Evolutionary conservation across 2,797 vertebrate genomes (phyloP).

Genomic region (Rachycentron canadum): DNA sequence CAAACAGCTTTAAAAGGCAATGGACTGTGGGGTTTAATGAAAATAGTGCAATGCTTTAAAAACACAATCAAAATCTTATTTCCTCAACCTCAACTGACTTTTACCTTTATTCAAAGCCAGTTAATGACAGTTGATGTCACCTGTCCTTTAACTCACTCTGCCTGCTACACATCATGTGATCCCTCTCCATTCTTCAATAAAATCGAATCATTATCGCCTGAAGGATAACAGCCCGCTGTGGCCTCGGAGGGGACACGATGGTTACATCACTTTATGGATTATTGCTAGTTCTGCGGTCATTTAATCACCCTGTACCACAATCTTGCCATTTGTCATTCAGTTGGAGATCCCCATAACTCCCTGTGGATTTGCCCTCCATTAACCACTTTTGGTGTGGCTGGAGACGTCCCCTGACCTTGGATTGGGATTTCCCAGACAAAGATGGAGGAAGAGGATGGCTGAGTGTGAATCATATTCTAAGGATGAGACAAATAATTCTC

Average conservation of each 20-base stretch:
- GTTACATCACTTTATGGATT: conserved; percentile 76
- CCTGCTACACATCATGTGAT: conserved; percentile 30
- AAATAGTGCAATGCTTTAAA: not conserved
- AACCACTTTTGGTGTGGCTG: conserved; percentile 39
- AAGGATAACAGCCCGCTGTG: conserved; percentile 42
- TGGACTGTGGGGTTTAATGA: conserved; percentile 1
- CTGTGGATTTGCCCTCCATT: conserved; percentile 62
- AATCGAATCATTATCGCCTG: conserved; percentile 68
- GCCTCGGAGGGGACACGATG: conserved; percentile 62
- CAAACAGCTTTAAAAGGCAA: conserved; percentile 9
- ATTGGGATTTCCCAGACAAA: conserved; percentile 45
- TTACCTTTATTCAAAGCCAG: conserved; percentile 25
- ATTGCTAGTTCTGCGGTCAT: conserved; percentile 45
- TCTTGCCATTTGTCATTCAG: conserved; percentile 67
- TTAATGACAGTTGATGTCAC: conserved; percentile 30
- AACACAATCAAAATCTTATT: conserved; percentile 7
- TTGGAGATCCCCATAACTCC: conserved; percentile 41
- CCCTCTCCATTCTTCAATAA: conserved; percentile 54
- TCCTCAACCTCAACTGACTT: conserved; percentile 10
- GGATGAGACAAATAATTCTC: conserved; percentile 14
- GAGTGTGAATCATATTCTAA: conserved; percentile 1
- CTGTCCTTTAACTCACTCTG: conserved; percentile 38
- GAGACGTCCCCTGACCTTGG: conserved; percentile 44
- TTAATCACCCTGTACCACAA: conserved; percentile 67
- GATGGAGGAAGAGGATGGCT: conserved; percentile 9